These are phyloP conservation scores for Cygnus atratus DNA, from an alignment of 2,113 vertebrate genomes.

Conservation along the genomic window DNA sequence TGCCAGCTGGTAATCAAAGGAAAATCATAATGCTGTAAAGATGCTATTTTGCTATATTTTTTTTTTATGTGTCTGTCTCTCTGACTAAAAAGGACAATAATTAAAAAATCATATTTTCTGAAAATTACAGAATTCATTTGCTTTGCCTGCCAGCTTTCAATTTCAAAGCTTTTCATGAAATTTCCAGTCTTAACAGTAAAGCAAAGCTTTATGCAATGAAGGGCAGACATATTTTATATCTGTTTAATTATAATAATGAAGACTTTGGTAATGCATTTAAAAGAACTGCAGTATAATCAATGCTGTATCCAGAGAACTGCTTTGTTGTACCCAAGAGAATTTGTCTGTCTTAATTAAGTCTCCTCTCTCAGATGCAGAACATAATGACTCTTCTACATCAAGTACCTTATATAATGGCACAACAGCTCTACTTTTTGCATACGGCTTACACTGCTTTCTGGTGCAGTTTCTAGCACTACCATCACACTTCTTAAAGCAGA, in stretches of 20 bases:
- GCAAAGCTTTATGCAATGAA: background rate
- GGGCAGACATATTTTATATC: background rate
- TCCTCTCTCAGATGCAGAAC: background rate
- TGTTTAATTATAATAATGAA: slow-evolving; percentile 40
- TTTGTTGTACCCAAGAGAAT: slow-evolving; percentile 33
- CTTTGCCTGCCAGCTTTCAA: background rate
- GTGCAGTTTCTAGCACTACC: background rate
- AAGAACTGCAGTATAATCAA: slow-evolving; percentile 14
- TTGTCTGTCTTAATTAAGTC: slow-evolving; percentile 40
- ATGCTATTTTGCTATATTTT: background rate
- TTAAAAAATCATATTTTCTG: background rate
- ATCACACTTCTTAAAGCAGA: background rate
- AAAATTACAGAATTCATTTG: background rate
- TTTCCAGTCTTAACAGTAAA: slow-evolving; percentile 1
- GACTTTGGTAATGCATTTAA: slow-evolving; percentile 28
- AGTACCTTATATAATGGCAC: background rate
- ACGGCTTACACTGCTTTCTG: background rate
- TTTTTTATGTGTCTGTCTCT: background rate
- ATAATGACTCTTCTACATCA: background rate
- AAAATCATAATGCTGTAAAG: background rate
- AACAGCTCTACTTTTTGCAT: background rate
- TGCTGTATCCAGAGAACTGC: background rate
- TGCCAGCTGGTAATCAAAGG: background rate
- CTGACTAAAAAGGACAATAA: background rate
- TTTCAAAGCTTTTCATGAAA: background rate